Base-by-base conservation (phyloP, 2,888 invertebrate species). In the Epistrophella euchroma region DNA sequence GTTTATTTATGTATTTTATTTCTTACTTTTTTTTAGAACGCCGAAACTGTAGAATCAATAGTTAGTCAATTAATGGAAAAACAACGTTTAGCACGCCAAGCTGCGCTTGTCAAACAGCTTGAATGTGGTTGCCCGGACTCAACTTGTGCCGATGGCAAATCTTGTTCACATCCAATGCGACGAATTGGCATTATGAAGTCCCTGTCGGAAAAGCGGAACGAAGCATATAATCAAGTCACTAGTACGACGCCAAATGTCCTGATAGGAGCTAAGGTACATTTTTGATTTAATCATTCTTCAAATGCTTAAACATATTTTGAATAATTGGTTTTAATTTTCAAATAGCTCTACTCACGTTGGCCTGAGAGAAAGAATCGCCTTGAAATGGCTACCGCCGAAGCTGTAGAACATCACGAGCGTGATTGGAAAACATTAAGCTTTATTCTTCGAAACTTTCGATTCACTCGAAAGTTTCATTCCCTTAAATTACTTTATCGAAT, bases 61-160 rank as follows among this genome's bases (percentile, higher is more conserved):
- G 98, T 98, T 37, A 96, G 97, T 74, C 98, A 98, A 93, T 94
- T 98, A 91, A 96, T 98, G 96, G 98, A 98, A 92, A 97, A 98
- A 90, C 98, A 98, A 92, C 93, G 97, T 56, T 94, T 96, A 17
- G 97, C 97, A 0, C 93, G 97, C 58, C 96, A 97, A 88, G 96
- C 96, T 5, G 96, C 96, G 0, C 91, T 96, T 62, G 96, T 95
- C 9, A 95, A 96, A 89, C 96, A 96, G 89, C 92, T 96, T 35
- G 96, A 96, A 91, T 97, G 97, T 89, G 96, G 96, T 28, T 97
- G 97, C 91, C 96, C 96, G 0, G 96, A 96, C 91, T 95, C 96
- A 19, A 95, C 95, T 10, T 96, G 96, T 91, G 94, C 94, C 37
- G 96, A 96, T 90, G 96, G 96, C 6, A 95, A 96, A 91, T 95